Evolutionary conservation across 2,113 vertebrate genomes (phyloP).

Genomic region (Eulemur macaco): DNA sequence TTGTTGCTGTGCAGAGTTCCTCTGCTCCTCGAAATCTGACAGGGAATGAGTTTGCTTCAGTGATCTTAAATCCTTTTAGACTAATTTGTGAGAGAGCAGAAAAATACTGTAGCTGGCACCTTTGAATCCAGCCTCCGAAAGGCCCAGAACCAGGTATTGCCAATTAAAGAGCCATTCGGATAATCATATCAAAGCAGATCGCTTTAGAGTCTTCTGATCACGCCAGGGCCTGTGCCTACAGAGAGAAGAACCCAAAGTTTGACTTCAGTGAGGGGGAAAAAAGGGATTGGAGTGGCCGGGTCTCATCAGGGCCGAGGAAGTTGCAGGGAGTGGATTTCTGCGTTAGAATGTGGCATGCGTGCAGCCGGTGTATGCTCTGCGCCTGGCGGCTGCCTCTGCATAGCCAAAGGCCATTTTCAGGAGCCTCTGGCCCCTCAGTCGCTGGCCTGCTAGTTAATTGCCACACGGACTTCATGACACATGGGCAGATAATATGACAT

Average conservation of each 20-base stretch:
- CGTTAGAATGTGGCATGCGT: slow-evolving; percentile 82
- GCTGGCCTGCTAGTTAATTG: slow-evolving; percentile 98
- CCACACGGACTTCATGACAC: slow-evolving; percentile 92
- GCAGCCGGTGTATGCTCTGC: slow-evolving; percentile 81
- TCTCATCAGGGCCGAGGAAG: slow-evolving; percentile 74
- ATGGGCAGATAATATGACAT: slow-evolving; percentile 94
- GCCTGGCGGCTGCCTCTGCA: slow-evolving; percentile 82
- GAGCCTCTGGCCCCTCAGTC: slow-evolving; percentile 97
- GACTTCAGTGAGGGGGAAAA: slow-evolving; percentile 47
- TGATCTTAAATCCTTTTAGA: slow-evolving; percentile 88
- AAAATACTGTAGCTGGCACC: slow-evolving; percentile 89
- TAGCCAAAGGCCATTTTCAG: slow-evolving; percentile 95
- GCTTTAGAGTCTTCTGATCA: slow-evolving; percentile 87
- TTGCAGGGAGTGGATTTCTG: slow-evolving; percentile 81
- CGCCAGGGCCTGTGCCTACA: slow-evolving; percentile 84
- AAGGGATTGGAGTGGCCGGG: slow-evolving; percentile 71
- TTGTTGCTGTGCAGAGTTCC: slow-evolving; percentile 81
- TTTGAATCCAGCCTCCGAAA: slow-evolving; percentile 77
- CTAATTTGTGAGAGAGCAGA: slow-evolving; percentile 90
- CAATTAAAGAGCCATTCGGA: slow-evolving; percentile 86
- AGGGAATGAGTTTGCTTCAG: slow-evolving; percentile 87
- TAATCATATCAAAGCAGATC: slow-evolving; percentile 90
- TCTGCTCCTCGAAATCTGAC: slow-evolving; percentile 82
- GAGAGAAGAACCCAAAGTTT: slow-evolving; percentile 73
- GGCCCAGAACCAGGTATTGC: slow-evolving; percentile 85